Conservation (phyloP, 2,888 invertebrate species). For the Saturnia pavonia region DNA sequence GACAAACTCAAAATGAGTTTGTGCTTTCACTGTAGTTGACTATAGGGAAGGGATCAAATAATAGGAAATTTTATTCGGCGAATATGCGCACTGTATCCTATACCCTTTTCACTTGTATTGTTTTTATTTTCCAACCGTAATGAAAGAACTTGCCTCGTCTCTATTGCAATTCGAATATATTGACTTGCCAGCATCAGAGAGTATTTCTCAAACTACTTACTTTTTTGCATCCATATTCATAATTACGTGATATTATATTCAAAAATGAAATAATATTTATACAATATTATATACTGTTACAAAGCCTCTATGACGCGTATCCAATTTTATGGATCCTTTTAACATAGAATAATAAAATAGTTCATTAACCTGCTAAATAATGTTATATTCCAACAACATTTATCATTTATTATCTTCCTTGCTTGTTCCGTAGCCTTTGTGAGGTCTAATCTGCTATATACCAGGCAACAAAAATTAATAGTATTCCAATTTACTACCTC, state of each 20-base stretch:
- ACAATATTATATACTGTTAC: neutral
- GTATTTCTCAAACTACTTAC: neutral
- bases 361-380: too few species aligned
- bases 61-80: conserved; percentile 76
- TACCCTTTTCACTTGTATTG: conserved; percentile 81
- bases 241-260: neutral
- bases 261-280: neutral
- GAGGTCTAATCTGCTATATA: neutral
- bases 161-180: conserved; percentile 73
- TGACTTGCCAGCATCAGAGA: conserved; percentile 48
- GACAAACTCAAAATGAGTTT: conserved; percentile 71
- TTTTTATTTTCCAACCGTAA: conserved; percentile 79
- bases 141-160: conserved; percentile 77
- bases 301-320: neutral
- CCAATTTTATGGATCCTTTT: neutral
- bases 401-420: neutral
- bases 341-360: too few species aligned
- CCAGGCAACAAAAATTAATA: conserved; percentile 18
- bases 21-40: conserved; percentile 66
- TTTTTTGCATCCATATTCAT: conserved; percentile 8
- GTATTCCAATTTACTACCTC: conserved; percentile 1
- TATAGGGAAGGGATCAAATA: conserved; percentile 79
- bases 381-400: neutral
- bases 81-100: conserved; percentile 73
- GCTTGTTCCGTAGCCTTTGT: neutral